Conservation (phyloP, 1,140 invertebrate species). For the Protaetia brevitarsis region DNA sequence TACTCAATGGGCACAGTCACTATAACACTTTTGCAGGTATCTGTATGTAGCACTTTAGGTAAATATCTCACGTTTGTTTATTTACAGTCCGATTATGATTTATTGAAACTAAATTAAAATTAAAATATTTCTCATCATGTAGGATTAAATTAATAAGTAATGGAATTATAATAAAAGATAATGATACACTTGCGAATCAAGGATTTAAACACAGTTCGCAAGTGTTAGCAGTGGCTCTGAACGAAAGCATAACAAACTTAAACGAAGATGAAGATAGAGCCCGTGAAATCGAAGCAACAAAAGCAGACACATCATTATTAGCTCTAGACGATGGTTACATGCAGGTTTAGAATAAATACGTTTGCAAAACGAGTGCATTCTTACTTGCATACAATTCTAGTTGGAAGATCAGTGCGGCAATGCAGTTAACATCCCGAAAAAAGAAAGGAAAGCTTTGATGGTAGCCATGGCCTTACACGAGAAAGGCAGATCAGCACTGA, state of each 20-base stretch:
- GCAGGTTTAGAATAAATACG: slow-evolving; percentile 12
- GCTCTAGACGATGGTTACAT: slow-evolving; percentile 31
- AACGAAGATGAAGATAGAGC: slow-evolving; percentile 27
- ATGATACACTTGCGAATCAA: slow-evolving; percentile 17
- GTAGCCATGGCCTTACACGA: slow-evolving; percentile 75
- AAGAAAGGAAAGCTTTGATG: slow-evolving; percentile 65
- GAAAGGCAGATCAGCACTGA: slow-evolving; percentile 66
- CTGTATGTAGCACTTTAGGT: no score
- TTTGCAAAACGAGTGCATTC: background rate
- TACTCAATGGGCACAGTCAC: no score
- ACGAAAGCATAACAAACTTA: slow-evolving; percentile 28
- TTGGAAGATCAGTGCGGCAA: slow-evolving; percentile 76
- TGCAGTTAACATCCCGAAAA: slow-evolving; percentile 61
- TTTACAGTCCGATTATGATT: no score
- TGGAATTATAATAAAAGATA: slow-evolving; percentile 28
- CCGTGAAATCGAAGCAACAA: slow-evolving; percentile 30
- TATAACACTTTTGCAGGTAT: no score
- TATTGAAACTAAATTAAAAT: no score
- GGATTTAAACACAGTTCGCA: slow-evolving; percentile 28
- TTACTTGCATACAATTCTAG: slow-evolving; percentile 45
- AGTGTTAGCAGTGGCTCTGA: slow-evolving; percentile 27
- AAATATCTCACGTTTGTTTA: no score
- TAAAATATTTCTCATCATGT: background rate
- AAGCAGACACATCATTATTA: slow-evolving; percentile 29
- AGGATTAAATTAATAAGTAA: slow-evolving; percentile 27